Base-by-base conservation (phyloP, 37 sponge, comb jelly and placozoan species). In the Halisarca cf. caerulea region DNA sequence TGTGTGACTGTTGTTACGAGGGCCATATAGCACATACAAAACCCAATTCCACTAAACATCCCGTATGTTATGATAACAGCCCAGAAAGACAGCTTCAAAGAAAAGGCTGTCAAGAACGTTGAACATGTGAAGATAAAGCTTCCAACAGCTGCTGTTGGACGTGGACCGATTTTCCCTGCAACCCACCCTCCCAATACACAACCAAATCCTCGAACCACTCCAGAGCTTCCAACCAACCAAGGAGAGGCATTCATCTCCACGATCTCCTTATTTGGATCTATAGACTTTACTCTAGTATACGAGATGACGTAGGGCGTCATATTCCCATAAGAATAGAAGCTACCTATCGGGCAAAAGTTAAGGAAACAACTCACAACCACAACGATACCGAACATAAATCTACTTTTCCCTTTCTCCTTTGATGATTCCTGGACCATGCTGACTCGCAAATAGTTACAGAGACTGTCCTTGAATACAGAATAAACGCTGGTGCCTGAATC, bases 311-410 rank as follows among this genome's bases (percentile, higher is more conserved):
- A 85, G 39, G 79, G 74, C 20, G 78, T 58, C 78, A 85, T 53
- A 43, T 85, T 84, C 5, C 84, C 85, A 34, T 74, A 74, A 62
- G 78, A 85, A 64, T 85, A 85, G n/a, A n/a, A n/a, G n/a, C n/a
- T n/a, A n/a, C n/a, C n/a, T n/a, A n/a, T n/a, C n/a, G n/a, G n/a
- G n/a, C n/a, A n/a, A n/a, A n/a, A n/a, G n/a, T n/a, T n/a, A n/a
- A n/a, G n/a, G n/a, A n/a, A n/a, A n/a, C n/a, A n/a, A n/a, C n/a
- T n/a, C n/a, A n/a, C n/a, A n/a, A n/a, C n/a, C n/a, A n/a, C n/a
- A n/a, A n/a, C n/a, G n/a, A n/a, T n/a, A n/a, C n/a, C n/a, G n/a
- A n/a, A n/a, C n/a, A n/a, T n/a, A n/a, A n/a, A n/a, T n/a, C n/a
- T n/a, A n/a, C n/a, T n/a, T n/a, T n/a, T n/a, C n/a, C n/a, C n/a